Evolutionary conservation across 2,113 vertebrate genomes (phyloP).

Genomic region (Mungos mungo): DNA sequence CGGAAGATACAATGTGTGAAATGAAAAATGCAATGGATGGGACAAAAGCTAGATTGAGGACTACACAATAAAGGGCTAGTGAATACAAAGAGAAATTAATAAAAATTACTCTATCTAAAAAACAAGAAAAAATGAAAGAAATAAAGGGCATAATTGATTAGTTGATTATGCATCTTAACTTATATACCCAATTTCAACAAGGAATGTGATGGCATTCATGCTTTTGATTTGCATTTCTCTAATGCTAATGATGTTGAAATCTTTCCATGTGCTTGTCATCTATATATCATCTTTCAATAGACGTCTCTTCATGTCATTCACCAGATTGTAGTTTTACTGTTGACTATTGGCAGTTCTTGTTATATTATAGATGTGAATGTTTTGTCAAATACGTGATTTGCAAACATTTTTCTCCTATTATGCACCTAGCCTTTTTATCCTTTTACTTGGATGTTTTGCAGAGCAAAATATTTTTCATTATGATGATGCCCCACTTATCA

Average conservation of each 20-base stretch:
- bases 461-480: background rate
- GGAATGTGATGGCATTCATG: background rate
- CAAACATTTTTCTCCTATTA: background rate
- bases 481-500: background rate
- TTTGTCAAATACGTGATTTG: slow-evolving; percentile 8
- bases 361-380: background rate
- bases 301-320: background rate
- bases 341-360: background rate
- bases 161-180: background rate
- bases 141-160: background rate
- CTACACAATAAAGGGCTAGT: background rate
- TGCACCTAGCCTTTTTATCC: background rate
- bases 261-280: background rate
- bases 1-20: background rate
- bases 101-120: background rate
- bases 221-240: background rate
- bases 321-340: background rate
- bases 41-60: background rate
- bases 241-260: background rate
- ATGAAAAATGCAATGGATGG: background rate
- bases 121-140: background rate
- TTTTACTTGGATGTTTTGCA: background rate
- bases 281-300: background rate
- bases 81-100: background rate
- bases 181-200: background rate